phyloP scores from a whole-genome alignment of 2,797 vertebrate species.

The Gobionotothen gibberifrons region DNA sequence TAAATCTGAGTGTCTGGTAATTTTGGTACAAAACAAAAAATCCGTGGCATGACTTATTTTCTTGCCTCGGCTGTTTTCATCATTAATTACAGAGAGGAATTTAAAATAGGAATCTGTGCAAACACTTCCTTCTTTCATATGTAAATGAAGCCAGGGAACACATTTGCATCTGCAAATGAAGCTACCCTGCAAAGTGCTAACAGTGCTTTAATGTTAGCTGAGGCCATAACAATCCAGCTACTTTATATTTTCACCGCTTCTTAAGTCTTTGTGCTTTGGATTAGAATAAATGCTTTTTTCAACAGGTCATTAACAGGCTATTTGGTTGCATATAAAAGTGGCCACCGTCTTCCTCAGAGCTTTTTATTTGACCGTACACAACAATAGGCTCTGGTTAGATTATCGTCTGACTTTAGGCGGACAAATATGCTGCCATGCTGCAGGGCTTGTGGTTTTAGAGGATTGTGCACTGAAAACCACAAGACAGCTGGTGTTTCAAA shows the following conservation, averaged over 20 bases:
- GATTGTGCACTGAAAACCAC: conserved; percentile 76
- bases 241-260: no score
- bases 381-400: conserved; percentile 59
- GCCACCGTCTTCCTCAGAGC: conserved; percentile 16
- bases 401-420: conserved; percentile 53
- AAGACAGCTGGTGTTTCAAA: conserved; percentile 79
- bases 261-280: conserved; percentile 19
- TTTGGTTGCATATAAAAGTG: conserved; percentile 56
- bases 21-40: background rate
- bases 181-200: conserved; percentile 6
- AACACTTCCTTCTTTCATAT: background rate
- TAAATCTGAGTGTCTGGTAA: background rate
- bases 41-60: background rate
- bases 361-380: conserved; percentile 46
- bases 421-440: conserved; percentile 50
- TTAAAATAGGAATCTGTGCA: conserved; percentile 9
- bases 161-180: conserved; percentile 15
- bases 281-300: conserved; percentile 41
- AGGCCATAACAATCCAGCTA: conserved; percentile 2
- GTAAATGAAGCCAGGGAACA: background rate
- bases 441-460: conserved; percentile 73
- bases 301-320: conserved; percentile 53
- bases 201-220: background rate
- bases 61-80: background rate
- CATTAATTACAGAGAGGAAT: conserved; percentile 17